Conservation (phyloP, 1,140 invertebrate species). For the Scaptodrosophila lebanonensis region DNA sequence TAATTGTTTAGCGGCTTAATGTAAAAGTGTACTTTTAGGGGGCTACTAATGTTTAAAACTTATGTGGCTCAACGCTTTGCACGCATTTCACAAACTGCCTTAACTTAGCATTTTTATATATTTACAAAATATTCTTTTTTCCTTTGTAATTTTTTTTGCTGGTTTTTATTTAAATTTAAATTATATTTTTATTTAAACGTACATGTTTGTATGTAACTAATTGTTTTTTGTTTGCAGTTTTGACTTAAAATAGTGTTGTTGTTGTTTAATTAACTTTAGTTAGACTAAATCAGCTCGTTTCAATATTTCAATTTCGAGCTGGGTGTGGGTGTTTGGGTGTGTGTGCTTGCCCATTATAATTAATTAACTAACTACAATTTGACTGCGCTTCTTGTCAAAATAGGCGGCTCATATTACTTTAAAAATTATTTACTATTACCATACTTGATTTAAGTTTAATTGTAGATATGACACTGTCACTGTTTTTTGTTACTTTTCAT, state of each 20-base stretch:
- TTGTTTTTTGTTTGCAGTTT: constrained; percentile 27
- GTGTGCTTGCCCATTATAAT: no score
- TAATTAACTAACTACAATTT: constrained; percentile 40
- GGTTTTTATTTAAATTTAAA: no score
- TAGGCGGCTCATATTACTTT: constrained; percentile 35
- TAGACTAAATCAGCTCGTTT: constrained; percentile 69
- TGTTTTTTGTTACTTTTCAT: constrained; percentile 52
- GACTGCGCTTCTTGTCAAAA: constrained; percentile 18
- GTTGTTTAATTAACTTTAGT: constrained; percentile 37
- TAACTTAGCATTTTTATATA: constrained; percentile 24
- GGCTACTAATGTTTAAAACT: constrained; percentile 59
- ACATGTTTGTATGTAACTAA: constrained; percentile 6
- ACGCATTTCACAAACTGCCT: constrained; percentile 31
- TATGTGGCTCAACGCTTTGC: constrained; percentile 31
- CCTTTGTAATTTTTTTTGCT: constrained; percentile 7
- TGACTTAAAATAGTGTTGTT: constrained; percentile 53
- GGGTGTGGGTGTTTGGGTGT: no score
- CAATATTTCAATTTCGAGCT: no score
- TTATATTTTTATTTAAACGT: no score
- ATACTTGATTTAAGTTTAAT: constrained; percentile 56
- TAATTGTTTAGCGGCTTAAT: no score
- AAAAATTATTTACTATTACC: constrained; percentile 57
- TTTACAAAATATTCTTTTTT: constrained; percentile 11
- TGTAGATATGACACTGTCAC: constrained; percentile 75
- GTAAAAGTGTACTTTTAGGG: no score